Conservation (phyloP, 2,888 invertebrate species). For the Gandaritis pyraliata region DNA sequence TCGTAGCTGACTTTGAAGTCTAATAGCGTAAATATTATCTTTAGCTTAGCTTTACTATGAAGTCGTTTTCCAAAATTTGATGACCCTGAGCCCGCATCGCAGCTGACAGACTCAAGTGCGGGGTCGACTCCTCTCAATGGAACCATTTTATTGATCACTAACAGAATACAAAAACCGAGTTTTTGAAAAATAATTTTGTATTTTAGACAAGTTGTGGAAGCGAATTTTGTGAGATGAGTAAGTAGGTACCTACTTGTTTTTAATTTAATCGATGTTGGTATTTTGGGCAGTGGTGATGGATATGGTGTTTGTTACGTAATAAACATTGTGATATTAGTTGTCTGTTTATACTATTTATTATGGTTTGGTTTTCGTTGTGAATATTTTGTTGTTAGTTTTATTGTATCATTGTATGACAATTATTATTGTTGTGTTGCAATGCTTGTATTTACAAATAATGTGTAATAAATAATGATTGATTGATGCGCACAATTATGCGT, state of each 20-base stretch:
- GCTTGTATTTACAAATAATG: conserved; percentile 9
- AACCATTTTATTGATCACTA: too few species aligned
- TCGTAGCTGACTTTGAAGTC: conserved; percentile 4
- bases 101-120: too few species aligned
- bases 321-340: conserved; percentile 23
- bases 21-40: not conserved
- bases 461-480: conserved; percentile 11
- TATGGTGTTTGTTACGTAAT: conserved; percentile 6
- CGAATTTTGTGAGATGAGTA: too few species aligned
- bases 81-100: too few species aligned
- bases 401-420: conserved; percentile 2
- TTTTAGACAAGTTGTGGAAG: too few species aligned
- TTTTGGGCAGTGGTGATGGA: conserved; percentile 12
- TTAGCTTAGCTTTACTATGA: too few species aligned
- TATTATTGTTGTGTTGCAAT: not conserved
- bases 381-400: conserved; percentile 1
- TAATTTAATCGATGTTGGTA: not conserved
- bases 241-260: too few species aligned
- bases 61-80: too few species aligned
- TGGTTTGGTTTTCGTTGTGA: not conserved
- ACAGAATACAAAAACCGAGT: too few species aligned
- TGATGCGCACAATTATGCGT: not conserved
- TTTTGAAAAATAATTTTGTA: too few species aligned
- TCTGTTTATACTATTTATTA: not conserved
- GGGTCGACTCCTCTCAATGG: too few species aligned